Base-by-base conservation (phyloP, 2,797 vertebrate genomes). In the Streptopelia turtur region DNA sequence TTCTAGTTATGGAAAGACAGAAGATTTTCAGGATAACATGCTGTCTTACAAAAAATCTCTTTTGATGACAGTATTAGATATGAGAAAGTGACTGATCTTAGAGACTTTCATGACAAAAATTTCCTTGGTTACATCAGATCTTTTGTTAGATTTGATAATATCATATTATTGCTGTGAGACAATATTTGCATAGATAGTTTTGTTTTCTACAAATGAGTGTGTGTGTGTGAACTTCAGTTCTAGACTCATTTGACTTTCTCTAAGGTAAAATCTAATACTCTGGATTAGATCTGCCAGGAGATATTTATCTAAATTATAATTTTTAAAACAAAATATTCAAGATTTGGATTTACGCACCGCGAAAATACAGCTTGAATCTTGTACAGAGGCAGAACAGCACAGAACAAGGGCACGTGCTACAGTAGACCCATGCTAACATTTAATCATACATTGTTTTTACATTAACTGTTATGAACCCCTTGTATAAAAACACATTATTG, bases 101-200 rank as follows among this genome's bases (percentile, higher is more conserved):
- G 65, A 95, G 81, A 89, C 57, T 88, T 52, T 27, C 17, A 5
- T 93, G 90, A 93, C 83, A 91, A 94, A 94, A 78, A 66, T 78
- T 85, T 95, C 80, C 70, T 82, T 30, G 6, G 90, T 87, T 96
- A 57, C 45, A 89, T 87, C 53, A 89, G 70, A 83, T 95, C 85
- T 96, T 97, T 92, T 93, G 50, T 92, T 96, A 93, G 69, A 74
- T 96, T 94, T 97, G 92, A 96, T 96, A 97, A 94, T 90, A 95
- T 66, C 11, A 91, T 91, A 93, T 95, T 95, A 95, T 91, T 94
- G 56, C 61, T 82, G 70, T n/a, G 28, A 77, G 24, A 93, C 49
- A 69, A 87, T 89, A 22, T 91, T 83, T 94, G 75, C 89, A 85
- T 59, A 52, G 22, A 22, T 24, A n/a, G 6, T 9, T 89, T 61